Percentiles rank a stretch among this genome's conserved stretches.
Conservation (phyloP, 2,888 invertebrate species). For the Caenorhabditis drosophilae region DNA sequence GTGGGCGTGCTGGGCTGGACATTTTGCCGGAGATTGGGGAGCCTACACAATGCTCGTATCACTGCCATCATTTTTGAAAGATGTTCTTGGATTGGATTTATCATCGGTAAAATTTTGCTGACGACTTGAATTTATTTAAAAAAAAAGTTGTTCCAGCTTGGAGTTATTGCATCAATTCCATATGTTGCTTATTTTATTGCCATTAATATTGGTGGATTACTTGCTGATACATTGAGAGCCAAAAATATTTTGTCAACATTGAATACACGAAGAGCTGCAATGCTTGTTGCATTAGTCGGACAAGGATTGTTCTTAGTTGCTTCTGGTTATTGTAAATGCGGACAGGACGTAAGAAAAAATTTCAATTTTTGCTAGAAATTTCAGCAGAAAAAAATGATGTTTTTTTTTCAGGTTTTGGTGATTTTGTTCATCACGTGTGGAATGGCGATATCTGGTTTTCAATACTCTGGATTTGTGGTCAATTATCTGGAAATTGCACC, state of each 20-base stretch:
- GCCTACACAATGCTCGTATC: slow-evolving; percentile 72
- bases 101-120: slow-evolving; percentile 47
- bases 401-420: slow-evolving; percentile 53
- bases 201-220: slow-evolving; percentile 66
- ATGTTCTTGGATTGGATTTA: slow-evolving; percentile 67
- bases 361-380: too few species aligned
- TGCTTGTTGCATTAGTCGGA: slow-evolving; percentile 65
- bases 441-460: slow-evolving; percentile 66
- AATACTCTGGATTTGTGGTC: slow-evolving; percentile 68
- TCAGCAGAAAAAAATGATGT: too few species aligned
- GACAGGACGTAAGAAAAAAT: slow-evolving; percentile 62
- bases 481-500: slow-evolving; percentile 69
- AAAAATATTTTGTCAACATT: slow-evolving; percentile 58
- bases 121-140: too few species aligned
- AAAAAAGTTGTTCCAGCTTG: slow-evolving; percentile 67
- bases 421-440: slow-evolving; percentile 62
- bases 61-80: slow-evolving; percentile 71
- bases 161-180: slow-evolving; percentile 67
- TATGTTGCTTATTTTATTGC: slow-evolving; percentile 67
- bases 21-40: slow-evolving; percentile 72
- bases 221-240: slow-evolving; percentile 63
- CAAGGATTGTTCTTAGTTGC: slow-evolving; percentile 67
- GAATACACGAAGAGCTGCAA: slow-evolving; percentile 67
- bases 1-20: slow-evolving; percentile 71
- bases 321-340: slow-evolving; percentile 65